Conservation (phyloP, 2,888 invertebrate genomes). For the Drosophila niveifrons region DNA sequence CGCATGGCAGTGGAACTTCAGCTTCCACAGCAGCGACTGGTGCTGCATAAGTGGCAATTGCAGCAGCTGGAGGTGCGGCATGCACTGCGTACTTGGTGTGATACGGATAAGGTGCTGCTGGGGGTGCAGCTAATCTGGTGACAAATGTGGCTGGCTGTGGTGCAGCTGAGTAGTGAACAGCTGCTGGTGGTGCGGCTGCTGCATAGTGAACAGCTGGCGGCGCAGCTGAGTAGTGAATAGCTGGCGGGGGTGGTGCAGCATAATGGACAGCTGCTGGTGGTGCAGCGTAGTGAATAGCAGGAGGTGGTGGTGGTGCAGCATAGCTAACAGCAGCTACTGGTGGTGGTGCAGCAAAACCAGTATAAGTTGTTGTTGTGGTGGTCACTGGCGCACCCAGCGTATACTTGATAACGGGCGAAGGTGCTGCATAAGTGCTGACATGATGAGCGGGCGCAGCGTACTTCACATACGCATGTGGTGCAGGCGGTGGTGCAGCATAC, state of each 20-base stretch:
- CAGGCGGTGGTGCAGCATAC: conserved; percentile 33
- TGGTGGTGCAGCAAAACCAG: conserved; percentile 57
- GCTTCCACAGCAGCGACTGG: conserved; percentile 30
- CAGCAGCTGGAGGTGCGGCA: conserved; percentile 49
- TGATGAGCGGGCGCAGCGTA: conserved; percentile 41
- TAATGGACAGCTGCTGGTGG: conserved; percentile 13
- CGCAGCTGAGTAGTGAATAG: conserved; percentile 25
- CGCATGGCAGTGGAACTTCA: conserved; percentile 41
- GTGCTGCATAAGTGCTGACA: conserved; percentile 36
- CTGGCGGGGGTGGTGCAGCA: conserved; percentile 30
- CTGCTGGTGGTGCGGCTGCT: conserved; percentile 14
- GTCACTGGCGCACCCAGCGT: conserved; percentile 65
- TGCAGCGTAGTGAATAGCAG: conserved; percentile 31
- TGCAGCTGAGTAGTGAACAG: conserved; percentile 39
- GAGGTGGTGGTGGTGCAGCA: conserved; percentile 40
- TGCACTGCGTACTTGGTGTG: conserved; percentile 30
- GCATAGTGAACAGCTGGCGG: conserved; percentile 31
- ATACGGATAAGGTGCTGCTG: conserved; percentile 23
- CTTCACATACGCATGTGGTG: conserved; percentile 36
- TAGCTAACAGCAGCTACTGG: conserved; percentile 28
- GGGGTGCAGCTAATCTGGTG: conserved; percentile 21
- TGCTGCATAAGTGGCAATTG: conserved; percentile 41
- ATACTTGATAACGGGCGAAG: conserved; percentile 60
- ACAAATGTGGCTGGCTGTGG: conserved; percentile 29
- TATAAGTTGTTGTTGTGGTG: conserved; percentile 70